Evolutionary conservation across 2,797 vertebrate species (phyloP).

Genomic region (Urocyon cinereoargenteus): DNA sequence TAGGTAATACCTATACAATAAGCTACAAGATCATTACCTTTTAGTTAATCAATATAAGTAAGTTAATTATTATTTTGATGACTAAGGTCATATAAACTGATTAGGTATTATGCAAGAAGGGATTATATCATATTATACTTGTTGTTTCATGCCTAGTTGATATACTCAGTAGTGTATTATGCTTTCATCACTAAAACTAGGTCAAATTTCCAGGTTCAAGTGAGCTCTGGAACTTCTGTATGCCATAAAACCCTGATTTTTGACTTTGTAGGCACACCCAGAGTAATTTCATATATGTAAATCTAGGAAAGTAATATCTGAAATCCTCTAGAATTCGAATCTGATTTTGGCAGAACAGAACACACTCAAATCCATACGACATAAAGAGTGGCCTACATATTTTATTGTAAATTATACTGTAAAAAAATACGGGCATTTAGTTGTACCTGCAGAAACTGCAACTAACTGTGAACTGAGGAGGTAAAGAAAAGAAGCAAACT

Average conservation of each 20-base stretch:
- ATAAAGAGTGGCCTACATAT: background rate
- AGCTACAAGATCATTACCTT: background rate
- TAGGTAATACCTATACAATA: background rate
- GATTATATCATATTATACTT: background rate
- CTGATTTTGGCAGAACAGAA: background rate
- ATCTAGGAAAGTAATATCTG: background rate
- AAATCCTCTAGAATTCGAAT: background rate
- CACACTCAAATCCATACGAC: background rate
- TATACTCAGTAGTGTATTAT: background rate
- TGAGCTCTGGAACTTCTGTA: background rate
- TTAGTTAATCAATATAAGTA: background rate
- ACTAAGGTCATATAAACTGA: background rate
- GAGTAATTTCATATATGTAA: background rate
- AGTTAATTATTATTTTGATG: conserved; percentile 20
- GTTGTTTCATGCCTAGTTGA: background rate
- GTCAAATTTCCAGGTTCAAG: background rate
- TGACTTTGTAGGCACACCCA: background rate
- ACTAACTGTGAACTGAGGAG: background rate
- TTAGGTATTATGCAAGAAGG: background rate
- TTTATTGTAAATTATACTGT: background rate
- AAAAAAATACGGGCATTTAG: background rate
- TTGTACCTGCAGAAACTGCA: background rate
- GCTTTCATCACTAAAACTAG: background rate
- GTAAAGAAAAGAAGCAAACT: background rate
- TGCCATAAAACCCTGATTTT: background rate